These are phyloP conservation scores for Patagioenas fasciata DNA, from an alignment of 2,113 vertebrate species.

Conservation along the genomic window DNA sequence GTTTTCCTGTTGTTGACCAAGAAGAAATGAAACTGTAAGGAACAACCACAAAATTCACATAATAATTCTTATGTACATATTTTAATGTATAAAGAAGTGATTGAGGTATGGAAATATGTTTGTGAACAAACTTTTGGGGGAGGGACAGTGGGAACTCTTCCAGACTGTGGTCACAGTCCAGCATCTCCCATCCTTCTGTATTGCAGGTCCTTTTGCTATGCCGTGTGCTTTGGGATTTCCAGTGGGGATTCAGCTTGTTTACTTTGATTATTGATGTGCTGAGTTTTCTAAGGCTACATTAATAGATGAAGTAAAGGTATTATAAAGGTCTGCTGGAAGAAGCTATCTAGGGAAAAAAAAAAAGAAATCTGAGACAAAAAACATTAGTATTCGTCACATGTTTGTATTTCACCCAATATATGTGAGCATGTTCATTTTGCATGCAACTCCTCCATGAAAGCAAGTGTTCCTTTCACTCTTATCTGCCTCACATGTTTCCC, in stretches of 20 bases:
- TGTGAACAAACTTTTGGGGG: background rate
- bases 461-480: background rate
- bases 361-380: background rate
- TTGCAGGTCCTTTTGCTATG: background rate
- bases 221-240: background rate
- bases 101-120: background rate
- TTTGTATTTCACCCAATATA: background rate
- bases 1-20: background rate
- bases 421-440: background rate
- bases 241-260: accelerated
- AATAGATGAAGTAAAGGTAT: background rate
- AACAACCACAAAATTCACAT: background rate
- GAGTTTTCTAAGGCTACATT: background rate
- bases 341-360: background rate
- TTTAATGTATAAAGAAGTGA: background rate
- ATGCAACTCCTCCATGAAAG: background rate
- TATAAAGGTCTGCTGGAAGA: background rate
- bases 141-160: background rate
- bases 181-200: accelerated
- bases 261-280: background rate
- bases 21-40: background rate
- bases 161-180: background rate
- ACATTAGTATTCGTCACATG: background rate
- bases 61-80: background rate
- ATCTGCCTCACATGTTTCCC: accelerated